Base-by-base conservation (phyloP, 2,113 vertebrate species). In the Mystacornis crossleyi region DNA sequence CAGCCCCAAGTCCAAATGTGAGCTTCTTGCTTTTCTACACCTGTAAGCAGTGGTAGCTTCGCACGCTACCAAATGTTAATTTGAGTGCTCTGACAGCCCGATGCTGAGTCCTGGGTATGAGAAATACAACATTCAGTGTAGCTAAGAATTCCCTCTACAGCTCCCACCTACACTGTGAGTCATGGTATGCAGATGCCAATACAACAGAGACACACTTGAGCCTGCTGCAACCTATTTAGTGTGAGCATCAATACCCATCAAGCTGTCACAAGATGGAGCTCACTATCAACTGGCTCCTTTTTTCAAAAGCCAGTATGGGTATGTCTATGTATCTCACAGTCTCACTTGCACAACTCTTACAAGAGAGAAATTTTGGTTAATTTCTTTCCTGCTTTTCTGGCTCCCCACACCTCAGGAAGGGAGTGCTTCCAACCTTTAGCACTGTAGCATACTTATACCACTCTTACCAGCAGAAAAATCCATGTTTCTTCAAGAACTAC, bases 121-220 rank as follows among this genome's bases (percentile, higher is more conserved):
- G 42, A 15, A 86, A 29, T 29, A 43, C 17, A 65, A 53, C 9
- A 21, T 12, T 23, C n/a, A 78, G 11, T 10, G 55, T n/a, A 78
- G 29, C 18, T 61, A 69, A 34, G 54, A 79, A 64, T 23, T 51
- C 31, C 50, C 31, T 84, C 65, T 53, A 67, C 14, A 40, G 78
- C 12, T n/a, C 21, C 14, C 10, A n/a, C 6, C 2, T 29, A n/a
- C 4, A 29, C 7, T 6, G 10, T n/a, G 16, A 74, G 38, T 9
- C 20, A n/a, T 3, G 38, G 38, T 9, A 29, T 0, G 0, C 26
- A 33, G 57, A 57, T 0, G 4, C 26, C 42, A 53, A 2, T 1
- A 7, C 17, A 45, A 54, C 19, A 66, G 23, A 45, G 28, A 36
- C 48, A 64, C 4, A 4, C 45, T 61, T 8, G 58, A 73, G 54